Conservation (phyloP, 2,113 vertebrate genomes). For the Pseudopipra pipra region DNA sequence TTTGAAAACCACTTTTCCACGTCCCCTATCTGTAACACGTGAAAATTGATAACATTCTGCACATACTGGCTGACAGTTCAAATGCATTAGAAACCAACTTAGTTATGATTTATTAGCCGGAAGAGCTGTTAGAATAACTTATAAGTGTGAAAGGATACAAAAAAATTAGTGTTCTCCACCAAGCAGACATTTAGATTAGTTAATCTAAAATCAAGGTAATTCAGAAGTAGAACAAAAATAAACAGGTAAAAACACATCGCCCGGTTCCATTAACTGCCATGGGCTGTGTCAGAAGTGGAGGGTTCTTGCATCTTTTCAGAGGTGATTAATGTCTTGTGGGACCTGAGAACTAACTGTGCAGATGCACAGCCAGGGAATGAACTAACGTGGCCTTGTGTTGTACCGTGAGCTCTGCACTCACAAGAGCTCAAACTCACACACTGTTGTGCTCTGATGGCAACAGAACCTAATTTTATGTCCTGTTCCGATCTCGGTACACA, state of each 20-base stretch:
- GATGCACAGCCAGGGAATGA: not conserved
- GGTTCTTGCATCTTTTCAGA: not conserved
- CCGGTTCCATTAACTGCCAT: not conserved
- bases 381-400: not conserved
- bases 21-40: not conserved
- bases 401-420: not conserved
- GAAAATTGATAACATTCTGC: constrained; percentile 47
- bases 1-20: constrained; percentile 25
- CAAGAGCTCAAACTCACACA: constrained; percentile 9
- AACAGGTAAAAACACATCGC: not conserved
- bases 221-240: not conserved
- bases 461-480: not conserved
- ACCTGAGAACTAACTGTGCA: not conserved
- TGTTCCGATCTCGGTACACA: not conserved
- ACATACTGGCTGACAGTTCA: not conserved
- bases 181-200: constrained; percentile 6
- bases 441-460: not conserved
- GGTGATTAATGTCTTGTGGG: not conserved
- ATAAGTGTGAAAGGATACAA: not conserved
- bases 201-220: constrained; percentile 7
- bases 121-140: constrained; percentile 15
- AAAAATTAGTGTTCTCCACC: not conserved
- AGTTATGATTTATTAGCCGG: constrained; percentile 36
- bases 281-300: not conserved
- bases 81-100: constrained; percentile 1